phyloP scores from a whole-genome alignment of 2,797 vertebrate genomes.

The Trachops cirrhosus region DNA sequence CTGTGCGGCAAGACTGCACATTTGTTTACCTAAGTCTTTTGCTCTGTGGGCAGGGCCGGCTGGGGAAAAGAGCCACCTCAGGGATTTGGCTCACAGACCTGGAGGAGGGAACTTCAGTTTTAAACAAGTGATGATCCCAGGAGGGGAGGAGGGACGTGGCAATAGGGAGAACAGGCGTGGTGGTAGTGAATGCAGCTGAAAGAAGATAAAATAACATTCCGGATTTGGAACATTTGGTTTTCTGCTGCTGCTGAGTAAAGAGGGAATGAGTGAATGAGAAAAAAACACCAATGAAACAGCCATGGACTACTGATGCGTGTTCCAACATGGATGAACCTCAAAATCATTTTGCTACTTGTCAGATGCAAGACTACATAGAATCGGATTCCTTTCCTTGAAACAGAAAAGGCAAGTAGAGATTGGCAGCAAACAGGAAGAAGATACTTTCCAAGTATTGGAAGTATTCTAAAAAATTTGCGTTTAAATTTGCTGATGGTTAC shows the following conservation, averaged over 20 bases:
- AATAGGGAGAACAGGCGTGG: background rate
- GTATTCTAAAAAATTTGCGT: background rate
- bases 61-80: background rate
- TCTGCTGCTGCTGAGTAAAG: background rate
- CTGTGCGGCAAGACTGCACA: slow-evolving; percentile 17
- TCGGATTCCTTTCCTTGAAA: background rate
- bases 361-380: background rate
- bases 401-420: background rate
- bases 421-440: background rate
- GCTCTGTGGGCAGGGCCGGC: background rate
- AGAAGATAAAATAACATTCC: background rate
- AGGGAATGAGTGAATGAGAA: background rate
- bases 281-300: background rate
- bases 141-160: background rate
- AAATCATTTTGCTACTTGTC: background rate
- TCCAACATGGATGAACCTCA: background rate
- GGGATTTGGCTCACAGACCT: slow-evolving; percentile 29
- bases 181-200: background rate
- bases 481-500: background rate
- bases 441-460: background rate
- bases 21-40: slow-evolving; percentile 38
- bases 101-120: background rate
- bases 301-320: background rate
- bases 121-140: background rate
- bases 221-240: background rate